Evolutionary conservation across 1,140 invertebrate genomes (phyloP).

Genomic region (Ceratosolen solmsi): DNA sequence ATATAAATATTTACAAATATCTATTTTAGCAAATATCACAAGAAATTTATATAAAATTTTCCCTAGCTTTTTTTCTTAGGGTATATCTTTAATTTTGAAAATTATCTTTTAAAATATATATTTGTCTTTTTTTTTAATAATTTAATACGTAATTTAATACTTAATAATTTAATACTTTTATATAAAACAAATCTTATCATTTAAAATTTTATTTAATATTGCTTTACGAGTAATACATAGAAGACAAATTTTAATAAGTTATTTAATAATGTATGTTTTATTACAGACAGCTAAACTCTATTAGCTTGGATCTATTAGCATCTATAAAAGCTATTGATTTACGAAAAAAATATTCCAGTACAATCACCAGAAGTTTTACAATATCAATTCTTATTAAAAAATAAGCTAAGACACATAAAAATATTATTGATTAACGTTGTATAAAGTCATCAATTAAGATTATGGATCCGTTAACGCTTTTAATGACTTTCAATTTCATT

Average conservation of each 20-base stretch:
- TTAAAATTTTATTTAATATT: too few species aligned
- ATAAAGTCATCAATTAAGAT: too few species aligned
- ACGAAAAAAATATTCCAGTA: slow-evolving; percentile 75
- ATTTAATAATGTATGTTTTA: slow-evolving; percentile 37
- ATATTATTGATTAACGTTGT: slow-evolving; percentile 1
- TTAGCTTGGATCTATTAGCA: slow-evolving; percentile 77
- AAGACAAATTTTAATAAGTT: slow-evolving; percentile 27
- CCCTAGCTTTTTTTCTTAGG: too few species aligned
- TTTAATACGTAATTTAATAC: too few species aligned
- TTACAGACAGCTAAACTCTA: slow-evolving; percentile 82
- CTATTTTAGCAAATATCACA: not conserved
- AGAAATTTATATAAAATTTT: not conserved
- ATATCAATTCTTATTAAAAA: not conserved
- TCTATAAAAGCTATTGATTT: slow-evolving; percentile 82
- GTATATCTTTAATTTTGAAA: too few species aligned
- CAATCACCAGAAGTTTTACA: slow-evolving; percentile 24
- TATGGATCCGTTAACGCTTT: too few species aligned
- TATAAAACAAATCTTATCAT: not conserved
- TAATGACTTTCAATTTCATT: too few species aligned
- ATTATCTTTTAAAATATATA: not conserved
- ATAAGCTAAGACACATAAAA: not conserved
- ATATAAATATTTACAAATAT: not conserved
- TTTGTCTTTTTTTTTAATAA: too few species aligned
- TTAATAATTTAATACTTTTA: too few species aligned
- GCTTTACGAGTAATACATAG: not conserved